Conservation (phyloP, 2,888 invertebrate genomes). For the Eumerus sabulonum region DNA sequence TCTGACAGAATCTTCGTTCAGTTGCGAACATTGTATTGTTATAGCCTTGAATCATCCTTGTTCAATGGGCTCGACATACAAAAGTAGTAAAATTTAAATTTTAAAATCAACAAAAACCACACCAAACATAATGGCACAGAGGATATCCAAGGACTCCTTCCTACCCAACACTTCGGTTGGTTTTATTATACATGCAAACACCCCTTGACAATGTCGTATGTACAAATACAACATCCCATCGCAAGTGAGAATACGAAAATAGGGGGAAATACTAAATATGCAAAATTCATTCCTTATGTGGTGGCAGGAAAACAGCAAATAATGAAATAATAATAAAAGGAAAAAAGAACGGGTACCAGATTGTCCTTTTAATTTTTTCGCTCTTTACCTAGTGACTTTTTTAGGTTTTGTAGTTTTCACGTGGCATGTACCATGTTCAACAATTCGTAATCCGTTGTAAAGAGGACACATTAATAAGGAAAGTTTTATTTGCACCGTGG, state of each 20-base stretch:
- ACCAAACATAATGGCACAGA: not conserved
- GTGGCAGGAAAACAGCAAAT: constrained; percentile 10
- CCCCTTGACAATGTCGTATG: constrained; percentile 6
- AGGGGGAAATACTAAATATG: constrained; percentile 60
- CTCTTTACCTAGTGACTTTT: not conserved
- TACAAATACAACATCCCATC: constrained; percentile 14
- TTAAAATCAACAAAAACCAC: constrained; percentile 16
- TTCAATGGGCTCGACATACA: not conserved
- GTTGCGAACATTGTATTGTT: no score
- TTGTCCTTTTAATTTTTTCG: constrained; percentile 11
- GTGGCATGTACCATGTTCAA: constrained; percentile 61
- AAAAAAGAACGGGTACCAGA: no score
- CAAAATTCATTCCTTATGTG: constrained; percentile 67
- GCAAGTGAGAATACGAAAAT: constrained; percentile 49
- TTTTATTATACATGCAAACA: constrained; percentile 49
- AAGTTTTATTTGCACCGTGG: constrained; percentile 66
- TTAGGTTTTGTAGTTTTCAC: constrained; percentile 55
- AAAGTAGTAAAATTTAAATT: constrained; percentile 47
- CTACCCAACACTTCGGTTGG: not conserved
- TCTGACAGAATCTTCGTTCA: no score
- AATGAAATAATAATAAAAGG: no score
- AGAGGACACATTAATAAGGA: constrained; percentile 63
- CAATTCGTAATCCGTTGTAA: constrained; percentile 65
- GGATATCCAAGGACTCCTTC: constrained; percentile 32
- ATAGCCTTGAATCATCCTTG: no score